A percentile compares a stretch with the other conserved stretches of the same genome.
phyloP scores from a whole-genome alignment of 2,888 invertebrate species.

The Parnassius smintheus region DNA sequence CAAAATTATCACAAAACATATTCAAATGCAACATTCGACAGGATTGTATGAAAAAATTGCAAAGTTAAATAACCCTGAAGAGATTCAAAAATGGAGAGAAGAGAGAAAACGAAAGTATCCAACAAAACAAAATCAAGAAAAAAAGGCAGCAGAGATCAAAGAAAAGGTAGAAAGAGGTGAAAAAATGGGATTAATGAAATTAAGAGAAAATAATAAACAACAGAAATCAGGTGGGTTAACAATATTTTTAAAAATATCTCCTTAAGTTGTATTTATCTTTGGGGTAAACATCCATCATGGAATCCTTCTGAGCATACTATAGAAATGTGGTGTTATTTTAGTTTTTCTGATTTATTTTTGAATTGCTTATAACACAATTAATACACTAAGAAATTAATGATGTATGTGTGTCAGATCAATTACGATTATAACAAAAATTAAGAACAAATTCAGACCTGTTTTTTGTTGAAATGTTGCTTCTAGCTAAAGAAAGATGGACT shows the following conservation, averaged over 20 bases:
- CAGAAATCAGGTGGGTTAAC: conserved; percentile 12
- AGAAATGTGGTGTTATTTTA: no score
- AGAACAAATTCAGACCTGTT: no score
- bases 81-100: conserved; percentile 90
- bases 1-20: conserved; percentile 89
- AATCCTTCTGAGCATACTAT: no score
- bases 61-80: conserved; percentile 88
- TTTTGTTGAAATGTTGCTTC: no score
- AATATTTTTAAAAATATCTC: neutral
- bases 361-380: no score
- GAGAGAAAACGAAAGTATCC: conserved; percentile 91
- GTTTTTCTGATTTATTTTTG: no score
- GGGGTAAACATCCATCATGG: no score
- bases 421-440: no score
- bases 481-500: no score
- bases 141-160: conserved; percentile 81
- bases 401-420: no score
- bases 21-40: conserved; percentile 90
- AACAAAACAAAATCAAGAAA: conserved; percentile 84
- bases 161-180: conserved; percentile 89
- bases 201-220: conserved; percentile 41
- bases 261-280: neutral
- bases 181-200: conserved; percentile 76
- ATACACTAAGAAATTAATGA: no score
- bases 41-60: conserved; percentile 90